Conservation (phyloP, 2,888 invertebrate genomes). For the Hypercompe scribonia region DNA sequence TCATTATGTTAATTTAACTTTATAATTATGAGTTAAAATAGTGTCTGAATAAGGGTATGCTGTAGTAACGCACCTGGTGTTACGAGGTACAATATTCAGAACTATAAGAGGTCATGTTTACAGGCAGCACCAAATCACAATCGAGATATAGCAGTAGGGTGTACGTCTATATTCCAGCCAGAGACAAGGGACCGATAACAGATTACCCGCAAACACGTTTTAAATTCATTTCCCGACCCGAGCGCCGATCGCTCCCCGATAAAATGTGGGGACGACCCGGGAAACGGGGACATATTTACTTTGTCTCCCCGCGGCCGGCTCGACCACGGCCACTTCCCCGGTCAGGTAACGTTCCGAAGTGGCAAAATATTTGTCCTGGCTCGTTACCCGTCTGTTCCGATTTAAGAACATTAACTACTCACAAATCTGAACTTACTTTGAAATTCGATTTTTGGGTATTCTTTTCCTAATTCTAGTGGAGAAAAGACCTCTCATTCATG, state of each 20-base stretch:
- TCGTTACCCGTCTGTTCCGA: constrained; percentile 80
- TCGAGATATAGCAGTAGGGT: constrained; percentile 71
- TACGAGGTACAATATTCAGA: constrained; percentile 37
- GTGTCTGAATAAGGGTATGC: constrained; percentile 19
- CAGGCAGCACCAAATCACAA: constrained; percentile 67
- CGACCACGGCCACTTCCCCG: constrained; percentile 81
- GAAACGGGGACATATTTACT: constrained; percentile 85
- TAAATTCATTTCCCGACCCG: constrained; percentile 87
- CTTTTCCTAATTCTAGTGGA: constrained; percentile 43
- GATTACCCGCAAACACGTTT: constrained; percentile 87
- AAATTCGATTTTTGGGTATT: constrained; percentile 54
- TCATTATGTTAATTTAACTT: constrained; percentile 30
- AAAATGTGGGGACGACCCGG: constrained; percentile 84
- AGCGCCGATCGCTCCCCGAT: constrained; percentile 85
- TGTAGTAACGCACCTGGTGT: constrained; percentile 28
- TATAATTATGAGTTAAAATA: constrained; percentile 30
- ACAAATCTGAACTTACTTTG: constrained; percentile 65
- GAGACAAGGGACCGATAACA: constrained; percentile 87
- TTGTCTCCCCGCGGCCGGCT: constrained; percentile 79
- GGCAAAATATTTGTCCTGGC: constrained; percentile 84
- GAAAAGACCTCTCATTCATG: constrained; percentile 20
- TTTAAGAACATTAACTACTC: constrained; percentile 79
- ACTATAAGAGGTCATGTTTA: constrained; percentile 55
- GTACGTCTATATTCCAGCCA: constrained; percentile 83
- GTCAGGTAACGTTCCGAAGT: constrained; percentile 84